Evolutionary conservation across 1,140 invertebrate genomes (phyloP), one percentile per base, ranked within the genome.

Genomic region (Acromyrmex echinatior): DNA sequence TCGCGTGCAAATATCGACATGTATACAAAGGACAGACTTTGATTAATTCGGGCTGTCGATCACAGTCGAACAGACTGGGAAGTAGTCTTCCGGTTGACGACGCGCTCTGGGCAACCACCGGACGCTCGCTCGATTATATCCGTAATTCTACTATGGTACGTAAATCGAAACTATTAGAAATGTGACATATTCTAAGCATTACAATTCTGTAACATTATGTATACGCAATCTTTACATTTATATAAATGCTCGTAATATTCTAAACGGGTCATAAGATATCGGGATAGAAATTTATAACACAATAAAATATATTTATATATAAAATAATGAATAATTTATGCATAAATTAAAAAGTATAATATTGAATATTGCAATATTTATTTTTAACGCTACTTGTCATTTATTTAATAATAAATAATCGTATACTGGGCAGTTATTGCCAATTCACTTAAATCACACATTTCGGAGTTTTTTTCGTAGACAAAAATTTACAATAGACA

Each of bases 41-140:
- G 60, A 66, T 79, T 12, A 66, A 51, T 45, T 28, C 39, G 18
- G 62, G 21, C 53, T 81, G 68, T 39, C 53, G 28, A 21, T 77
- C 49, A 51, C 71, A 77, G 66, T 53, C 60, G 71, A 70, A 51
- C 21, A 68, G 70, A n/a, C 49, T 84, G 63, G 51, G 71, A 65
- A 74, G 70, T 60, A 76, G 18, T 25, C 73, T 87, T 87, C 86
- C 86, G 80, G 70, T 74, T 56, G 45, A 51, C 70, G 76, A 62
- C 53, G 74, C 63, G 63, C 45, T 49, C 62, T 76, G 28, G 31
- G 14, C 62, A 70, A 35, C 25, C 60, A 51, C 63, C 71, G 86
- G 86, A 87, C 53, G 45, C 6, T 77, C 71, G 63, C 21, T 76
- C 63, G 35, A 84, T 77, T 85, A 63, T 74, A 77, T 77, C 49